Evolutionary conservation across 1,140 invertebrate species (phyloP).

Genomic region (Drosophila sechellia): DNA sequence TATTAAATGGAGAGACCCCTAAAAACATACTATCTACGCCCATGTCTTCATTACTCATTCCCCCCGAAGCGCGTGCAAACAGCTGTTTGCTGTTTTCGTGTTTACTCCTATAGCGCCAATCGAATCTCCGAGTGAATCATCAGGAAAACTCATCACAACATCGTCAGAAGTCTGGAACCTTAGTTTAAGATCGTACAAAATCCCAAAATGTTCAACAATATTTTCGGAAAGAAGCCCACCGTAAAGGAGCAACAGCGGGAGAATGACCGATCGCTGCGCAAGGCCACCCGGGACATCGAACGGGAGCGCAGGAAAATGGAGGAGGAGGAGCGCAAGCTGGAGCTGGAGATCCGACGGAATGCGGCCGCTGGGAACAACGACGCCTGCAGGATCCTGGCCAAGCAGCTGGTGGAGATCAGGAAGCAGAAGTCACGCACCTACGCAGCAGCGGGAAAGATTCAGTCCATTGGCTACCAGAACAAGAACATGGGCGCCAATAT

Average conservation of each 20-base stretch:
- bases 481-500: slow-evolving; percentile 95
- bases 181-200: not conserved
- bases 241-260: slow-evolving; percentile 90
- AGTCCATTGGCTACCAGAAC: slow-evolving; percentile 92
- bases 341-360: slow-evolving; percentile 94
- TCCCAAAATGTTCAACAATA: slow-evolving; percentile 83
- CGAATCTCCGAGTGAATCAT: slow-evolving; percentile 46
- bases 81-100: slow-evolving; percentile 54
- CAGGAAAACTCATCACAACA: slow-evolving; percentile 32
- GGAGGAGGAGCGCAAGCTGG: slow-evolving; percentile 95
- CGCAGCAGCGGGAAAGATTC: slow-evolving; percentile 91
- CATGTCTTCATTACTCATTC: not conserved
- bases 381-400: slow-evolving; percentile 92
- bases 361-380: slow-evolving; percentile 95
- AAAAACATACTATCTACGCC: not conserved
- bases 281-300: slow-evolving; percentile 93
- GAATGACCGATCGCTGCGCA: slow-evolving; percentile 91
- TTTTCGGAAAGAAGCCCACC: slow-evolving; percentile 86
- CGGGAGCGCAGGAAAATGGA: slow-evolving; percentile 92
- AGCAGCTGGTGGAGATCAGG: slow-evolving; percentile 93
- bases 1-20: not conserved
- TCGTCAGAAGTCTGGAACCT: not conserved
- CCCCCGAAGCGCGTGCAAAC: slow-evolving; percentile 11
- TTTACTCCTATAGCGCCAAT: slow-evolving; percentile 24
- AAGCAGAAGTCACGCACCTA: slow-evolving; percentile 95